These are phyloP conservation scores for Meandrina meandrites DNA, from an alignment of 92 coral and sea anemone genomes.

Conservation along the genomic window DNA sequence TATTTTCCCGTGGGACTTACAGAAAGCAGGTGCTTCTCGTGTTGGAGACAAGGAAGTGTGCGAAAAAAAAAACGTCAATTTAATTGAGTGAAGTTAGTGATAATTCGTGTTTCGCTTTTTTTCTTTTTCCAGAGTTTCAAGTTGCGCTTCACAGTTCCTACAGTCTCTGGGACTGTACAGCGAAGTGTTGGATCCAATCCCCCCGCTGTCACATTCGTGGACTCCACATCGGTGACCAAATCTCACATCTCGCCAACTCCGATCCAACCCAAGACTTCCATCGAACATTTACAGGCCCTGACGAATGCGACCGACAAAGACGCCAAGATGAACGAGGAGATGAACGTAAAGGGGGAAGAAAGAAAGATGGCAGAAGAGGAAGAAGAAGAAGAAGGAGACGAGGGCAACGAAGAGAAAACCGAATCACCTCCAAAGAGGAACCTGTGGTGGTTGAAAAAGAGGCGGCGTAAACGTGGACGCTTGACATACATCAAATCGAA, in stretches of 20 bases:
- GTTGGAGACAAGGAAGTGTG: not conserved
- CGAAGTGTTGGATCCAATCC: conserved; percentile 25
- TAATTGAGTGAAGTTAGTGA: not conserved
- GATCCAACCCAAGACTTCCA: conserved; percentile 44
- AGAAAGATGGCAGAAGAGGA: conserved; percentile 28
- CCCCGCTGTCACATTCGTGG: conserved; percentile 37
- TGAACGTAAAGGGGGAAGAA: conserved; percentile 25
- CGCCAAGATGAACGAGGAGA: conserved; percentile 37
- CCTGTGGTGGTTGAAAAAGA: conserved; percentile 81
- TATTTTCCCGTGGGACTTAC: not conserved
- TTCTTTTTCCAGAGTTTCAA: conserved; percentile 21
- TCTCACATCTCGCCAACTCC: conserved; percentile 37
- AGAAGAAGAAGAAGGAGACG: conserved; percentile 39
- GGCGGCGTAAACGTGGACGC: conserved; percentile 79
- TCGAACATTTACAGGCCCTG: conserved; percentile 41
- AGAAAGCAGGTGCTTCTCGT: not conserved
- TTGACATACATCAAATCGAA: conserved; percentile 86
- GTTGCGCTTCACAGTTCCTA: conserved; percentile 26
- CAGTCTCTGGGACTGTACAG: conserved; percentile 48
- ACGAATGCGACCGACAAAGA: conserved; percentile 36
- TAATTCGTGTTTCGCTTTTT: not conserved
- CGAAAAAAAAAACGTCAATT: not conserved
- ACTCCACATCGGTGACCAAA: conserved; percentile 27
- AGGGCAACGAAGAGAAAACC: conserved; percentile 39
- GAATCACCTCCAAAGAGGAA: conserved; percentile 70